Conservation (phyloP, 2,888 invertebrate species). For the Noctua janthina region DNA sequence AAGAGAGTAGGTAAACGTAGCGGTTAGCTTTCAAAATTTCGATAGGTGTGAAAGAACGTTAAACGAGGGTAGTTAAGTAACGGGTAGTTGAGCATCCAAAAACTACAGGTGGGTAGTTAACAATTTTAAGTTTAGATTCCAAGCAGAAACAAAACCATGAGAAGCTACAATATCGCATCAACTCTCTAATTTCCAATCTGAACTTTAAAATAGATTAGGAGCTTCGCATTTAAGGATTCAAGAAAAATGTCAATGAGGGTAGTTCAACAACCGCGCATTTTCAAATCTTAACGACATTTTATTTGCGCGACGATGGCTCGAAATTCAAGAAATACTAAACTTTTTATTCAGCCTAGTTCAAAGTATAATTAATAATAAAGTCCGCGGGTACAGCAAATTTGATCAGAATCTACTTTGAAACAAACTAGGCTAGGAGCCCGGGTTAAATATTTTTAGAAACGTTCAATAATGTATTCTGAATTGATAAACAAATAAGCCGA, state of each 20-base stretch:
- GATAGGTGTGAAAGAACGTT: not conserved
- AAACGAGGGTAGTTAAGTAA: not conserved
- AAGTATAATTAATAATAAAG: not conserved
- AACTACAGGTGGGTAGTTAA: not conserved
- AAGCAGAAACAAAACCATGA: not conserved
- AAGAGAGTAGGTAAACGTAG: not conserved
- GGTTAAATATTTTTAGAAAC: conserved; percentile 45
- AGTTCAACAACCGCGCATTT: not conserved
- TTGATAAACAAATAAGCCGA: not conserved
- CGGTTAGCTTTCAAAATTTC: not conserved
- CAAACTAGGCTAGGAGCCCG: not conserved
- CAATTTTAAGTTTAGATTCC: not conserved
- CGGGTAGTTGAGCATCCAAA: not conserved
- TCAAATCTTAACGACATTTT: not conserved
- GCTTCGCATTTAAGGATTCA: not conserved
- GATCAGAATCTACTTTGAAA: not conserved
- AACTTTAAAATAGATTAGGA: not conserved
- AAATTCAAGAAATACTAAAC: not conserved
- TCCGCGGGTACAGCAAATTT: not conserved
- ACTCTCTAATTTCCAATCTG: not conserved
- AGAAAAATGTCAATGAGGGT: conserved; percentile 11
- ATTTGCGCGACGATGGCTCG: not conserved
- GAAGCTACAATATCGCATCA: not conserved
- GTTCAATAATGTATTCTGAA: conserved; percentile 9
- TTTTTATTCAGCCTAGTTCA: not conserved